These are phyloP conservation scores for Chondrilla cf. caribensis DNA, from an alignment of 37 sponge, comb jelly and placozoan genomes.

Conservation along the genomic window DNA sequence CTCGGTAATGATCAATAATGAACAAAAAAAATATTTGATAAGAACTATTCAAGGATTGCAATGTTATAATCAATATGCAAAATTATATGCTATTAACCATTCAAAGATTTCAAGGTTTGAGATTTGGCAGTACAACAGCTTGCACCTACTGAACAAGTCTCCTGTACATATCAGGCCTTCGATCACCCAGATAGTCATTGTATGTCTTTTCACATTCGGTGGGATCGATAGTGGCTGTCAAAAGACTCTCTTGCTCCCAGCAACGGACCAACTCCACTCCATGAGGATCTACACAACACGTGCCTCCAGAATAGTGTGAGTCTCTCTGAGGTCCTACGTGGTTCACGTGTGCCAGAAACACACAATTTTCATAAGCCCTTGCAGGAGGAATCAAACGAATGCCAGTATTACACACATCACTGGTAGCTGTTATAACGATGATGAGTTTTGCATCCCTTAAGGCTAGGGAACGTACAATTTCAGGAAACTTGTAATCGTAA, in stretches of 20 bases:
- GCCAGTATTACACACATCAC: neutral
- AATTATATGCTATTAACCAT: too few relatives aligned
- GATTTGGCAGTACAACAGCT: too few relatives aligned
- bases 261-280: conserved; percentile 24
- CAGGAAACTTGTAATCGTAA: conserved; percentile 58
- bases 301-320: conserved; percentile 2
- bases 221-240: conserved; percentile 19
- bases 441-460: conserved; percentile 44
- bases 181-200: neutral
- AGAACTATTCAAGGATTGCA: too few relatives aligned
- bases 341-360: conserved; percentile 55
- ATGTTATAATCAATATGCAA: too few relatives aligned
- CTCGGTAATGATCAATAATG: too few relatives aligned
- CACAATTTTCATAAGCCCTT: conserved; percentile 38
- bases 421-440: conserved; percentile 31
- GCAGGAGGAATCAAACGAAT: neutral
- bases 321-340: neutral
- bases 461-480: conserved; percentile 33
- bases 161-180: conserved; percentile 43
- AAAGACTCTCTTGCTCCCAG: conserved; percentile 16
- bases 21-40: too few relatives aligned
- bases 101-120: too few relatives aligned
- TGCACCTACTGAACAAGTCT: neutral
- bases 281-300: conserved; percentile 5
- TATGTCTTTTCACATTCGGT: neutral